phyloP scores from a whole-genome alignment of 2,797 vertebrate genomes.

The Sebastolobus alascanus region DNA sequence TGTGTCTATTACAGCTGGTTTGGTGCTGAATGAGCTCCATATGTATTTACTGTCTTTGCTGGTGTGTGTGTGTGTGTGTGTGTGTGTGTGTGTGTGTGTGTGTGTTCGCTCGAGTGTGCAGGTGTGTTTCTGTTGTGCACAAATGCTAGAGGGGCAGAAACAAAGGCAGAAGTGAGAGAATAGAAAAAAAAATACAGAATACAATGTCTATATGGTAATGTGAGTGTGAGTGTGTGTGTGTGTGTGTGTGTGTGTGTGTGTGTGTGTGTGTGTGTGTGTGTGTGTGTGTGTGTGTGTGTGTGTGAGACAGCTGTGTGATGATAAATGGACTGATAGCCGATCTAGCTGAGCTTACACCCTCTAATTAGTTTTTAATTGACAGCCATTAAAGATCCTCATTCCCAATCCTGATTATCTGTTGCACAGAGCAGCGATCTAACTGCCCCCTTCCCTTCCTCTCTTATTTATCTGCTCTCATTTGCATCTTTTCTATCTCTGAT shows the following conservation, averaged over 20 bases:
- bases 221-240: background rate
- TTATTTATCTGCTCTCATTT: constrained; percentile 42
- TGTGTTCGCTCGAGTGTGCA: background rate
- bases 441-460: constrained; percentile 32
- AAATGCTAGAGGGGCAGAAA: constrained; percentile 32
- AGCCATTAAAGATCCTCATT: constrained; percentile 84
- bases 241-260: constrained; percentile 17
- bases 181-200: constrained; percentile 25
- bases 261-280: constrained; percentile 4
- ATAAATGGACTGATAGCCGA: constrained; percentile 82
- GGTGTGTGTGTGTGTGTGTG: constrained; percentile 29
- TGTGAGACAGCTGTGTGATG: constrained; percentile 69
- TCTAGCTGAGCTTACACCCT: constrained; percentile 79
- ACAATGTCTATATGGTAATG: constrained; percentile 42
- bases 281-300: constrained; percentile 20
- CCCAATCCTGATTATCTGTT: constrained; percentile 81
- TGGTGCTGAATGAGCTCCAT: constrained; percentile 71
- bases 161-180: constrained; percentile 11
- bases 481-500: constrained; percentile 28
- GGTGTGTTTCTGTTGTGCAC: constrained; percentile 26
- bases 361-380: constrained; percentile 88
- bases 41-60: constrained; percentile 65
- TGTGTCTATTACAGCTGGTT: constrained; percentile 74
- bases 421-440: constrained; percentile 63
- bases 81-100: background rate